Evolutionary conservation across 2,888 invertebrate species (phyloP).

Genomic region (Acronicta aceris): DNA sequence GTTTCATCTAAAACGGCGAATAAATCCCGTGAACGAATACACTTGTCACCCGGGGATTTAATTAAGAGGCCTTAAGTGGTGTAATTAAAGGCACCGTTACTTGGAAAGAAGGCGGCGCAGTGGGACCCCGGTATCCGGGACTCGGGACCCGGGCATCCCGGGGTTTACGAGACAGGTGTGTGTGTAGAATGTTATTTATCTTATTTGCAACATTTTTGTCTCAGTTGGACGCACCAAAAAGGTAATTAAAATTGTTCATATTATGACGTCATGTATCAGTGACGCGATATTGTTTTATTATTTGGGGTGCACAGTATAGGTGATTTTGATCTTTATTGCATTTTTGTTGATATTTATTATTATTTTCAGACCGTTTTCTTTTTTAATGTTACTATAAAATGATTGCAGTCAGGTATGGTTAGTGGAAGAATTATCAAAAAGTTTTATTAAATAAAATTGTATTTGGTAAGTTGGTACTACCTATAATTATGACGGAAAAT

Average conservation of each 20-base stretch:
- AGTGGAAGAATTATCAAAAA: no score
- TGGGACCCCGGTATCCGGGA: slow-evolving; percentile 4
- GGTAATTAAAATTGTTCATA: slow-evolving; percentile 40
- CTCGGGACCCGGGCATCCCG: background rate
- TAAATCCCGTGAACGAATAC: slow-evolving; percentile 60
- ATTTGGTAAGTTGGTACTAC: no score
- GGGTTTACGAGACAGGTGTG: slow-evolving; percentile 24
- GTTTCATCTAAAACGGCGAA: slow-evolving; percentile 52
- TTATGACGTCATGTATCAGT: slow-evolving; percentile 18
- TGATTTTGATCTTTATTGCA: background rate
- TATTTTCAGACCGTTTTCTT: no score
- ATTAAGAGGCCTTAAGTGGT: slow-evolving; percentile 73
- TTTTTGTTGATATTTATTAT: background rate
- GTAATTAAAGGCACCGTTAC: slow-evolving; percentile 68
- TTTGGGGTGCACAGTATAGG: background rate
- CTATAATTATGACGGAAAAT: no score
- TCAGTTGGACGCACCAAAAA: slow-evolving; percentile 7
- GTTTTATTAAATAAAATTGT: no score
- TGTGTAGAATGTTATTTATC: slow-evolving; percentile 25
- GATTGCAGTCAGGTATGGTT: no score
- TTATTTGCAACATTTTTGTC: slow-evolving; percentile 24
- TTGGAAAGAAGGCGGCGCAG: slow-evolving; percentile 43
- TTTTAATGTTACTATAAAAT: no score
- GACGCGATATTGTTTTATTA: slow-evolving; percentile 19
- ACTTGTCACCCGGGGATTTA: slow-evolving; percentile 66